Evolutionary conservation across 2,888 invertebrate species (phyloP), one percentile per base, ranked within the genome.

Genomic region (Pollenia griseotomentosa): DNA sequence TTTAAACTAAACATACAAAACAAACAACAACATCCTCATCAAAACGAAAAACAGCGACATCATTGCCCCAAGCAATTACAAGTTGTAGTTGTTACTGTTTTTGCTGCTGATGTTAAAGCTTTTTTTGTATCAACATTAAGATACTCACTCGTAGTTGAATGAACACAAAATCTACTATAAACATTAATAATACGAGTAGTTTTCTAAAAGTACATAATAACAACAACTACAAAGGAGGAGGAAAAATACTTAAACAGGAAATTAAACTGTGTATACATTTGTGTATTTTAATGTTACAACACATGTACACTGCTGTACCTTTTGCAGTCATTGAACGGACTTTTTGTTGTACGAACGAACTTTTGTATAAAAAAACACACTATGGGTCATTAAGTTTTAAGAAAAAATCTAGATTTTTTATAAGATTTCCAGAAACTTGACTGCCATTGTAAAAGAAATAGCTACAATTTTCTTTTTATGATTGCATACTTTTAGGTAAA

Each of bases 181-280:
- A 55, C 77, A 77, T 66, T 77, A 55, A 42, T 77, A 53, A 63
- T 19, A 63, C 63, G 65, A 40, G 16, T 40, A 68, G 46, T 66
- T 77, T 63, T 14, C 63, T 23, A 16, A 10, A n/a, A 55, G 3
- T 33, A 16, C 14, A 53, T 44, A 51, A 61, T 33, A 14, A 46
- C 11, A 53, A 33, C 9, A 59, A 14, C 2, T 42, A 19, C 19
- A 55, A 53, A 55, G 23, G 44, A 63, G 46, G n/a, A 48, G 42
- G 8, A 48, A 75, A 61, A 66, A 51, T 65, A 78, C 48, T 65
- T 78, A 73, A 42, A 78, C 78, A 73, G 83, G 83, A 83, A 78
- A 83, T 83, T 83, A 83, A 78, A 78, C 57, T 73, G 73, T 61
- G 53, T 70, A 70, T 46, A 82, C 53, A 73, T 63, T 80, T 59